Evolutionary conservation across 23 tunicate genomes (phyloP).

Genomic region (Clavelina lepadiformis): DNA sequence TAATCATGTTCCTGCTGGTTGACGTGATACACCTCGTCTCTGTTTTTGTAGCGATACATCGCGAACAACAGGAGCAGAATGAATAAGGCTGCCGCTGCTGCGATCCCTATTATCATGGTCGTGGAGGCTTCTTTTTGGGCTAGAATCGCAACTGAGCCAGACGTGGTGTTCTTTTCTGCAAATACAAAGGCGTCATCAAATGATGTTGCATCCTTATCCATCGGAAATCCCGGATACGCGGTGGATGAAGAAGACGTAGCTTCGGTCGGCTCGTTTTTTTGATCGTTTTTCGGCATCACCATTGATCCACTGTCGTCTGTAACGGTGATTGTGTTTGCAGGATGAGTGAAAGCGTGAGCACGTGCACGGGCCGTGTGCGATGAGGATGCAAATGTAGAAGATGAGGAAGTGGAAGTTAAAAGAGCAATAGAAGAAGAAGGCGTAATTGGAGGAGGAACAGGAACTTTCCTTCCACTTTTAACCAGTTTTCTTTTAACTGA

Average conservation of each 20-base stretch:
- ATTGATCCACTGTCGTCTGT: too few species aligned
- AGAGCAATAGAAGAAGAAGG: background rate
- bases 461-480: too few species aligned
- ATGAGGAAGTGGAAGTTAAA: constrained; percentile 3
- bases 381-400: too few species aligned
- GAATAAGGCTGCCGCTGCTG: constrained; percentile 29
- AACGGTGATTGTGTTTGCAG: too few species aligned
- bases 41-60: constrained; percentile 29
- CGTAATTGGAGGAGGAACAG: constrained; percentile 17
- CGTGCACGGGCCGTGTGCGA: too few species aligned
- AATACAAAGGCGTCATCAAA: constrained; percentile 2
- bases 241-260: too few species aligned
- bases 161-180: constrained; percentile 1
- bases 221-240: too few species aligned
- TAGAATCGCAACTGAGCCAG: constrained; percentile 15
- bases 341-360: too few species aligned
- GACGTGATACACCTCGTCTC: constrained; percentile 48
- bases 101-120: constrained; percentile 56
- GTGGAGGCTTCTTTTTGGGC: constrained; percentile 30
- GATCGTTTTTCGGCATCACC: too few species aligned
- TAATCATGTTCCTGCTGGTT: constrained; percentile 21
- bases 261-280: too few species aligned
- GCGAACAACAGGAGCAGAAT: constrained; percentile 17
- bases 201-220: too few species aligned
- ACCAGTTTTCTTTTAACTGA: too few species aligned